Evolutionary conservation across 2,797 vertebrate genomes (phyloP), one percentile per base, ranked within the genome.

Genomic region (Enteromius viviparus): DNA sequence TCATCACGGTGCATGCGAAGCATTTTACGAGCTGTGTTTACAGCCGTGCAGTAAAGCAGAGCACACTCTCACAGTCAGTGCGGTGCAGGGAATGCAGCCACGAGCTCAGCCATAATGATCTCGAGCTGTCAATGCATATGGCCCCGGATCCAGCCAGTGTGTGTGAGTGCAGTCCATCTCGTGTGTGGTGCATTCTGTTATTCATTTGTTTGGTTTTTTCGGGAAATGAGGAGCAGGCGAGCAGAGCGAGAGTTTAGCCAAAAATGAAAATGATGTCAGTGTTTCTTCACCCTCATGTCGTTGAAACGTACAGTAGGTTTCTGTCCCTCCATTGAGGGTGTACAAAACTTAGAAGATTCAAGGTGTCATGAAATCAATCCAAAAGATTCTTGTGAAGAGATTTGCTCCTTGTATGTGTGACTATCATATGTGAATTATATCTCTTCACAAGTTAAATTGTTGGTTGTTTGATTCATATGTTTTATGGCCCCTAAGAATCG

Each of bases 11-110:
- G 84, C 53, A 69, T 72, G 64, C 21, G 0, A 34, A 37, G 74
- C 80, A 72, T 76, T 85, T 88, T 81, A 81, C 55, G 51, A 84
- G 77, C 84, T 80, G 82, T 86, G 85, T 86, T 88, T 86, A 88
- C 85, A 55, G 76, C 71, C 32, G 3, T 65, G 51, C 60, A 68
- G 53, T 71, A 64, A 85, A 82, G 65, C 29, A 37, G 40, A 71
- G 74, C 42, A 40, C 69, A 40, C 53, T 51, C 53, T 83, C 77
- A 58, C 58, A 76, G 77, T 42, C 40, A 76, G 68, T 60, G 84
- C 65, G 0, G 66, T 84, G 72, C 66, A 65, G 70, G 47, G 51
- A 78, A 86, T 78, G 75, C 55, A 78, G 62, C 29, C 53, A 37
- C 42, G 78, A 42, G 47, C 75, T 80, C 78, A 84, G 70, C 82